Evolutionary conservation across 2,888 invertebrate species (phyloP), one percentile per base, ranked within the genome.

Genomic region (Zaprionus obscuricornis): DNA sequence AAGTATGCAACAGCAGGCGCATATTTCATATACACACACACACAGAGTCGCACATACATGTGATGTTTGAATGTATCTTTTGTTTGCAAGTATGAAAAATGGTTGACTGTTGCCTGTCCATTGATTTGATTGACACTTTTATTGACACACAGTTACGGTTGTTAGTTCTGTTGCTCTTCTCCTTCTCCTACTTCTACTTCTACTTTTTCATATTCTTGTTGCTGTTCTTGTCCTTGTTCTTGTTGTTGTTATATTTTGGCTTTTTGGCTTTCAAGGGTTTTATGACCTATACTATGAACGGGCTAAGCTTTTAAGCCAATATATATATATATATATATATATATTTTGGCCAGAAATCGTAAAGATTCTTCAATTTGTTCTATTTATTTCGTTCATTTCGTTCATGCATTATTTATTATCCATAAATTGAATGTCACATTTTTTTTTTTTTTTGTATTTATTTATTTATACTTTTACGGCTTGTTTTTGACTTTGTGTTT

Each of bases 101-200:
- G 50, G 81, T 22, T 63, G 54, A 59, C 18, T 56, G 50, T 40
- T 56, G 55, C 45, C 46, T 74, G 64, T 84, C 56, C 78, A 70
- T 81, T 76, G 79, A 70, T 85, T 86, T 86, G 85, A 86, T 81
- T 86, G 86, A 81, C 79, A 84, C 59, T 84, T 85, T 79, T 86
- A 86, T 86, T 83, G 85, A 81, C 79, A 81, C 34, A 43, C 46
- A 60, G 67, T 67, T 81, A 52, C 52, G 51, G 34, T 29, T 64
- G 46, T 57, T 55, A n/a, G n/a, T n/a, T n/a, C n/a, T n/a, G 27
- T 27, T 39, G 24, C 14, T 11, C 5, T 57, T 49, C 42, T 29
- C 50, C 37, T 20, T 45, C 40, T 47, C 22, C 51, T 58, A 24
- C 14, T 49, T 17, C 7, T 36, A 22, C 20, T 2, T 17, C 18